A percentile compares a stretch with the other conserved stretches of the same genome.
phyloP scores from a whole-genome alignment of 2,888 invertebrate genomes.

The Polydrusus tereticollis region DNA sequence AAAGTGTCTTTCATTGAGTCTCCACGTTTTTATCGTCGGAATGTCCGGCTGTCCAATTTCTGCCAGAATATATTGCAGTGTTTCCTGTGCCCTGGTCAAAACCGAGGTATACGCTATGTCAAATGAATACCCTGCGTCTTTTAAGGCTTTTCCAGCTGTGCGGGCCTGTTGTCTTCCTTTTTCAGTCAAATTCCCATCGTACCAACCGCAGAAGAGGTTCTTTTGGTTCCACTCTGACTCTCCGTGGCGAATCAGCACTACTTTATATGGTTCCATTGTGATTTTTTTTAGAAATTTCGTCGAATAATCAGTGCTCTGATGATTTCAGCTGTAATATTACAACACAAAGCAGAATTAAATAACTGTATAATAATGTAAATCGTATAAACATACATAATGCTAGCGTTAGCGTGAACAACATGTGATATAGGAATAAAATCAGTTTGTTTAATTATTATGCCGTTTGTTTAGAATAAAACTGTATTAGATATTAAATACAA shows the following conservation, averaged over 20 bases:
- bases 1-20: slow-evolving; percentile 77
- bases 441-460: too few relatives aligned
- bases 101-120: slow-evolving; percentile 76
- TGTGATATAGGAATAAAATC: too few relatives aligned
- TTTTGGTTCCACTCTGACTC: slow-evolving; percentile 76
- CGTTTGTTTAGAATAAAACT: too few relatives aligned
- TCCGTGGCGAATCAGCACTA: slow-evolving; percentile 76
- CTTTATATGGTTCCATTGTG: slow-evolving; percentile 68
- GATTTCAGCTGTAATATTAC: neutral
- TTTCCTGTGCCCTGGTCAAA: slow-evolving; percentile 73
- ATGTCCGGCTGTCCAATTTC: slow-evolving; percentile 72
- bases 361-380: neutral
- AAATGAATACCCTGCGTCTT: slow-evolving; percentile 71
- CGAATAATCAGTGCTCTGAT: neutral
- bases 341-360: neutral
- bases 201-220: slow-evolving; percentile 76
- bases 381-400: too few relatives aligned
- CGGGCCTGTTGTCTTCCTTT: slow-evolving; percentile 73
- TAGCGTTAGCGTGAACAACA: too few relatives aligned
- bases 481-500: too few relatives aligned
- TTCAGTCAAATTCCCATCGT: slow-evolving; percentile 72
- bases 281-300: slow-evolving; percentile 10
- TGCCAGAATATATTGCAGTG: slow-evolving; percentile 71
- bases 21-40: slow-evolving; percentile 72
- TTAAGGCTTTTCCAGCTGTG: slow-evolving; percentile 73